Evolutionary conservation across 2,113 vertebrate genomes (phyloP).

Genomic region (Kobus ellipsiprymnus): DNA sequence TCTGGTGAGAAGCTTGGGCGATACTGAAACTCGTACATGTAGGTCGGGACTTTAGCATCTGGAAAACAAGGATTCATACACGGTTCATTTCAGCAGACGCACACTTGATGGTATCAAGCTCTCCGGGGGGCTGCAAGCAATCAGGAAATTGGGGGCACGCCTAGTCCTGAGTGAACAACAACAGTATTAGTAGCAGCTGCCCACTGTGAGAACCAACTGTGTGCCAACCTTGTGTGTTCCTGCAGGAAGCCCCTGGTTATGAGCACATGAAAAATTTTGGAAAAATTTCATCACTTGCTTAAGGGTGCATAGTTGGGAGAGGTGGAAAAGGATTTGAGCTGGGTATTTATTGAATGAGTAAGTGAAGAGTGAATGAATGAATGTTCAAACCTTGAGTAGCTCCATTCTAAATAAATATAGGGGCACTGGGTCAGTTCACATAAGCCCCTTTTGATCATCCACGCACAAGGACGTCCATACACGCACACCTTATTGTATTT

Average conservation of each 20-base stretch:
- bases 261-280: no score
- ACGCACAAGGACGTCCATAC: rapidly evolving
- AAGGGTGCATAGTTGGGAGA: rapidly evolving
- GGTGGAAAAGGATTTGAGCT: background rate
- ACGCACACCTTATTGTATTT: rapidly evolving
- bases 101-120: background rate
- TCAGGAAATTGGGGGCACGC: background rate
- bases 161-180: background rate
- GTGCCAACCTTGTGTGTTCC: background rate
- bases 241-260: background rate
- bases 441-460: rapidly evolving
- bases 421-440: background rate
- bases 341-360: background rate
- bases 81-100: background rate
- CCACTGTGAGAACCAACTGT: background rate
- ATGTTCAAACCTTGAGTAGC: background rate
- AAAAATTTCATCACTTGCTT: no score
- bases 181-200: no score
- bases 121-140: no score
- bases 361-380: background rate
- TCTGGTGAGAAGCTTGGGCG: background rate
- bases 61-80: background rate
- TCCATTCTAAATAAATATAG: background rate
- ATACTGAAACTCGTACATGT: background rate
- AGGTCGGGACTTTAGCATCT: conserved; percentile 75